Percentiles rank a stretch among this genome's conserved stretches.
These are phyloP conservation scores for Oscheius sp. DNA, from an alignment of 2,888 invertebrate species.

Conservation along the genomic window DNA sequence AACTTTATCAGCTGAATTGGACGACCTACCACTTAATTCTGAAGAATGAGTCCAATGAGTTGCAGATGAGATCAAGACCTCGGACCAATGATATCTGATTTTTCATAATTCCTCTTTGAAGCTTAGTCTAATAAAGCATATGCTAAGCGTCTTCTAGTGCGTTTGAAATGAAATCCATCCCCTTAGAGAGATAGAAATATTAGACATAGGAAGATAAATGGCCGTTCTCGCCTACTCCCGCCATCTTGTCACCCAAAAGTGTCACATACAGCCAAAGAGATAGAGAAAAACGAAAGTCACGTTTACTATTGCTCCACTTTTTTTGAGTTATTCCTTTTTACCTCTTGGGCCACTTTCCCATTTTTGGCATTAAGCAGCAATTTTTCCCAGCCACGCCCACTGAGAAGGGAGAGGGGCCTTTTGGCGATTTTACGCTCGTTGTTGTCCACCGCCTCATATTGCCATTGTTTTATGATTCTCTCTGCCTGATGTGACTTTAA, in stretches of 20 bases:
- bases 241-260: constrained; percentile 15
- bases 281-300: too few species aligned
- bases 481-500: constrained; percentile 13
- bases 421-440: constrained; percentile 18
- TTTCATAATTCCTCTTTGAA: too few species aligned
- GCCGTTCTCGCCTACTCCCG: constrained; percentile 10
- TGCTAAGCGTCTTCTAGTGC: too few species aligned
- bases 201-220: constrained; percentile 10
- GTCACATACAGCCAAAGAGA: constrained; percentile 11
- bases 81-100: too few species aligned
- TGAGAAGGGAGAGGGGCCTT: constrained; percentile 1
- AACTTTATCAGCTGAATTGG: too few species aligned
- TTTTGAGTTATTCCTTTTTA: neutral
- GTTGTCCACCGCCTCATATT: constrained; percentile 15
- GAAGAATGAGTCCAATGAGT: too few species aligned
- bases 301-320: neutral
- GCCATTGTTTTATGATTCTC: constrained; percentile 21
- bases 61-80: too few species aligned
- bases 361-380: constrained; percentile 8
- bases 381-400: constrained; percentile 25
- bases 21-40: too few species aligned
- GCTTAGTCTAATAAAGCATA: too few species aligned
- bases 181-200: constrained; percentile 10
- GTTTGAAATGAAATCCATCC: neutral
- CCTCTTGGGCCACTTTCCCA: neutral